These are phyloP conservation scores for Cyphomyrmex costatus DNA, from an alignment of 1,140 invertebrate genomes.

Conservation along the genomic window DNA sequence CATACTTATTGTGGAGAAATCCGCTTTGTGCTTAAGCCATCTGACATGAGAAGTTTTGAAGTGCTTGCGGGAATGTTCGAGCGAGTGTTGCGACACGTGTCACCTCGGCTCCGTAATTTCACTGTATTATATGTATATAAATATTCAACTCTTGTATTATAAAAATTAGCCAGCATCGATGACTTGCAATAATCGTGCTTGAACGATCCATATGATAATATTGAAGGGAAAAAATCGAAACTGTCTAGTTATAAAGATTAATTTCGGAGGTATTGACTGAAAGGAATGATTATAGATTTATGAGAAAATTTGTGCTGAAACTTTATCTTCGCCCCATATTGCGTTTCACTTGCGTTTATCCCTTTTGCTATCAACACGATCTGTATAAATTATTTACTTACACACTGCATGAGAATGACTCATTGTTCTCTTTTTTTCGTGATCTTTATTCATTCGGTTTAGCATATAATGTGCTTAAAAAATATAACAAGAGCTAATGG, in stretches of 20 bases:
- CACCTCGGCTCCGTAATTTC: not conserved
- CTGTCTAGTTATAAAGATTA: too few species aligned
- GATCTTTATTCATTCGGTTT: conserved; percentile 23
- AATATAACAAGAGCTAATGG: not conserved
- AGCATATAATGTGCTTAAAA: not conserved
- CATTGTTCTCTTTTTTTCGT: not conserved
- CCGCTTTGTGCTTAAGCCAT: conserved; percentile 27
- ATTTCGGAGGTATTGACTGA: not conserved
- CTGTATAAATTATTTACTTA: not conserved
- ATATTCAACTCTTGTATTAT: not conserved
- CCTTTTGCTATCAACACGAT: not conserved
- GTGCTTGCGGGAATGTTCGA: conserved; percentile 21
- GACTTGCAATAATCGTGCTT: not conserved
- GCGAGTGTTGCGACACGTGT: conserved; percentile 30
- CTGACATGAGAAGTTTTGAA: conserved; percentile 21
- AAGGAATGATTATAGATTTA: not conserved
- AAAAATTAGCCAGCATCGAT: conserved; percentile 8
- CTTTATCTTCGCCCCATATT: not conserved
- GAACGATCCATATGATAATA: not conserved
- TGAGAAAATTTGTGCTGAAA: not conserved
- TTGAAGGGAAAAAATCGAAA: not conserved
- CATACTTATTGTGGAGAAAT: conserved; percentile 26
- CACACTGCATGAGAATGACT: not conserved
- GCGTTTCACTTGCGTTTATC: not conserved
- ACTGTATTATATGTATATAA: too few species aligned